Base-by-base conservation (phyloP, 2,888 invertebrate genomes). In the Eugnorisma glareosa region DNA sequence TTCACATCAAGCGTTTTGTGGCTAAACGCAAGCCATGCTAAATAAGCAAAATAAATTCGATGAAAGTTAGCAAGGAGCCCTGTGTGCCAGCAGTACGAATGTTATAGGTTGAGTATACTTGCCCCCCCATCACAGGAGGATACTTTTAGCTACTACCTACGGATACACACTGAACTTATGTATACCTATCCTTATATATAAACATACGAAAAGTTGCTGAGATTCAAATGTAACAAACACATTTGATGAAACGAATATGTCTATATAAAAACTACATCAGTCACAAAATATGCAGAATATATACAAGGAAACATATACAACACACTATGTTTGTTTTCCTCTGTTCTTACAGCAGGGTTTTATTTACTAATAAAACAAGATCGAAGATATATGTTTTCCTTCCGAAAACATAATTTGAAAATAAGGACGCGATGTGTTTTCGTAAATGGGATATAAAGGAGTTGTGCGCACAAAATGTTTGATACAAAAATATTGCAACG, bases 311-410 rank as follows among this genome's bases (percentile, higher is more conserved):
- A 64, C 18, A 24, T 63, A 40, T 28, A 40, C 37, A 59, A 59
- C 31, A 18, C 37, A 64, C 15, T 71, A 40, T 35, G 21, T 63
- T 68, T 66, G 45, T 66, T 59, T 63, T 43, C 40, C 24, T 54
- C 43, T 21, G 18, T 37, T 64, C n/a, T 35, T 35, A 35, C 57
- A 59, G 57, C 45, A 67, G n/a, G 66, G 72, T 78, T 81, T 80
- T 81, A 73, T 79, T 51, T 71, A 83, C 75, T 68, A 85, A 79
- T 86, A 86, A 86, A 85, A 83, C 70, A 57, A 76, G 84, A 86
- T 86, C 81, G 75, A 83, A 86, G 69, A 85, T 75, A 78, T 73
- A 83, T 85, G 63, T 85, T 51, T 76, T 51, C 51, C 75, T 73
- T 67, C 59, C 66, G 45, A 48, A 54, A 81, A 78, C 70, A 83